Evolutionary conservation across 1,140 invertebrate species (phyloP).

Genomic region (Conus ventricosus): DNA sequence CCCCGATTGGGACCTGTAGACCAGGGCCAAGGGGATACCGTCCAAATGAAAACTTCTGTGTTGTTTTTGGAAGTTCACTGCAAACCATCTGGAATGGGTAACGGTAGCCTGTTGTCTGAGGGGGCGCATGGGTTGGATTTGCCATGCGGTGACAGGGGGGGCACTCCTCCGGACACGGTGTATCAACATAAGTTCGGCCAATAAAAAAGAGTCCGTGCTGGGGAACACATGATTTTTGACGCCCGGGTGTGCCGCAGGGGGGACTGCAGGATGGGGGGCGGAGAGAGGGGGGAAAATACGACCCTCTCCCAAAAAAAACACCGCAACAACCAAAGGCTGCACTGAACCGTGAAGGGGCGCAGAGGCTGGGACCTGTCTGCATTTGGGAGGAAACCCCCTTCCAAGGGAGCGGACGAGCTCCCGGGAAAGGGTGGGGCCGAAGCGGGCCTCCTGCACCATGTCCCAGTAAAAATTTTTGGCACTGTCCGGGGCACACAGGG

Average conservation of each 20-base stretch:
- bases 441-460: slow-evolving; percentile 41
- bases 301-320: slow-evolving; percentile 44
- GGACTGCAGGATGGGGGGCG: not conserved
- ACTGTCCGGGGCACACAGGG: not conserved
- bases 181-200: slow-evolving; percentile 24
- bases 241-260: slow-evolving; percentile 46
- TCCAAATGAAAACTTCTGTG: no score
- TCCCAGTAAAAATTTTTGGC: slow-evolving; percentile 46
- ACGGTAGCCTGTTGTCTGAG: no score
- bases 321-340: slow-evolving; percentile 39
- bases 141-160: not conserved
- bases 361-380: slow-evolving; percentile 36
- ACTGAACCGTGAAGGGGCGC: slow-evolving; percentile 46
- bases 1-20: no score
- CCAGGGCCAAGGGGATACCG: no score
- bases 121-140: no score
- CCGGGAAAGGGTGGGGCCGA: slow-evolving; percentile 36
- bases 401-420: slow-evolving; percentile 41
- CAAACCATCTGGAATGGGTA: no score
- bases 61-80: no score
- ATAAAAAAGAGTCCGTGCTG: slow-evolving; percentile 33
- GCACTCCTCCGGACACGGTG: slow-evolving; percentile 31
- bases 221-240: slow-evolving; percentile 42
- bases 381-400: slow-evolving; percentile 41
- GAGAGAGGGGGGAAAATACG: not conserved